Evolutionary conservation across 2,888 invertebrate species (phyloP).

Genomic region (Chalcis sispes): DNA sequence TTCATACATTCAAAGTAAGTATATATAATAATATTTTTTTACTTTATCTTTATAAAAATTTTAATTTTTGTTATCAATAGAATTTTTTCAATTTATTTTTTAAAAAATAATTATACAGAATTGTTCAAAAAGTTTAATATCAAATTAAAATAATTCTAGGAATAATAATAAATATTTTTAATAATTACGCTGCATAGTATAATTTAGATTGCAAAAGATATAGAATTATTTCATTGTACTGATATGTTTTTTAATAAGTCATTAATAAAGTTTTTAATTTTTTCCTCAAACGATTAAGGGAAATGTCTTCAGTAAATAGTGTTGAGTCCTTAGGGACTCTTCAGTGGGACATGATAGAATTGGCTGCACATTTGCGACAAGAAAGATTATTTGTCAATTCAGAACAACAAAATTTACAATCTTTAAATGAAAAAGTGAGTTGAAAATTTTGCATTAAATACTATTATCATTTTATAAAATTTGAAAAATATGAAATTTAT

Average conservation of each 20-base stretch:
- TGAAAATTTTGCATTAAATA: background rate
- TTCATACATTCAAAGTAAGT: no score
- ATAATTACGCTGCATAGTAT: no score
- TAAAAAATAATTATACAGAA: no score
- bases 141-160: no score
- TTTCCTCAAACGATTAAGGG: conserved; percentile 54
- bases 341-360: conserved; percentile 79
- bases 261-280: conserved; percentile 4
- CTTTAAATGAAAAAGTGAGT: conserved; percentile 84
- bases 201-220: no score
- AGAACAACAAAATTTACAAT: conserved; percentile 88
- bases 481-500: background rate
- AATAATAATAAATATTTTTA: no score
- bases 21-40: conserved; percentile 40
- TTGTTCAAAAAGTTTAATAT: no score
- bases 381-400: conserved; percentile 92
- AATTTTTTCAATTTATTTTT: no score
- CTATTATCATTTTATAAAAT: background rate
- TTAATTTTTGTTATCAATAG: no score
- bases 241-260: background rate
- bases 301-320: conserved; percentile 73
- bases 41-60: background rate
- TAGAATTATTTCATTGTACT: no score
- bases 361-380: conserved; percentile 85
- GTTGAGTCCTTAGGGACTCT: conserved; percentile 71